Base-by-base conservation (phyloP, 2,797 vertebrate genomes). In the Epinephelus awoara region DNA sequence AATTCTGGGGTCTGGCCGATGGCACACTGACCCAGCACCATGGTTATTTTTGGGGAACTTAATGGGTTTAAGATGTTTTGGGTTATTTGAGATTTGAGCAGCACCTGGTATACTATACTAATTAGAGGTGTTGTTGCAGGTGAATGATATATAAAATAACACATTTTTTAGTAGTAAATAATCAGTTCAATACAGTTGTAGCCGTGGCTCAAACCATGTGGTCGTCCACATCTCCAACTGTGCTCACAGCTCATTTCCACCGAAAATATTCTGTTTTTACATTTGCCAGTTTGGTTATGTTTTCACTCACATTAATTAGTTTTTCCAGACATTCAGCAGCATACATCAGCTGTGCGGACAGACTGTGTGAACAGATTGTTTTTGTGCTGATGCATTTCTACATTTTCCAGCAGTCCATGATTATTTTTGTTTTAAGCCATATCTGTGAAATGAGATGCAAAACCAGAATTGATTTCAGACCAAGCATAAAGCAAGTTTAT, bases 1-100 rank as follows among this genome's bases (percentile, higher is more conserved):
- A 78, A 86, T 80, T 78, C 77, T 75, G 67, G 11, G 57, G 65
- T 75, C 57, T 29, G 74, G 73, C 54, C 38, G 19, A 70, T 49
- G 77, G 77, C 79, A 70, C 73, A 72, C 76, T 85, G 85, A 90
- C 85, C 83, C 77, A 69, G 56, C 72, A 59, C 42, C 5, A 18
- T 0, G 2, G 72, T 57, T 79, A 77, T 74, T 86, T 34, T 80
- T 8, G 66, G 58, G 38, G 17, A 69, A 47, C 21, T 72, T 49
- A 4, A 47, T 7, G 6, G 14, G 21, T 66, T 75, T 61, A 46
- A 23, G 23, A 2, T 50, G 46, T 17, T 29, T n/a, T 49, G 9
- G 11, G 7, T 49, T 9, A 38, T 66, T 85, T 77, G 42, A 40
- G 25, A 54, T 57, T 71, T 58, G 42, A 63, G 19, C 40, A 54